phyloP scores from a whole-genome alignment of 2,888 invertebrate genomes.

The Agonum fuliginosum region DNA sequence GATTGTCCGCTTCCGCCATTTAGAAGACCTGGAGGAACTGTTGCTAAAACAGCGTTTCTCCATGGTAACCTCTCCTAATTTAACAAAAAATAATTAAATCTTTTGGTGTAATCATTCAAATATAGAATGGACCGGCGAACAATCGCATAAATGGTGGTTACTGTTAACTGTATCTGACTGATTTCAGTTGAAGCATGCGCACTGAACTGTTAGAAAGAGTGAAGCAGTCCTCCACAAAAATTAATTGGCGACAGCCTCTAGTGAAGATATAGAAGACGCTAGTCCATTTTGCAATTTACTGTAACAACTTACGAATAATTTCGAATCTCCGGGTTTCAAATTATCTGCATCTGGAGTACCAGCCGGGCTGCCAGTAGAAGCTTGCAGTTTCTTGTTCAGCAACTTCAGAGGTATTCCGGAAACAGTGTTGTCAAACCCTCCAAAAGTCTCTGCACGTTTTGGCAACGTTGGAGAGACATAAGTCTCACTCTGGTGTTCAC shows the following conservation, averaged over 20 bases:
- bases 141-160: too few relatives aligned
- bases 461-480: slow-evolving; percentile 92
- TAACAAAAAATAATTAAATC: too few relatives aligned
- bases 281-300: not conserved
- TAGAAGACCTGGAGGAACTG: slow-evolving; percentile 71
- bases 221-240: too few relatives aligned
- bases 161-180: too few relatives aligned
- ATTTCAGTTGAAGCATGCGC: too few relatives aligned
- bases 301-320: slow-evolving; percentile 71
- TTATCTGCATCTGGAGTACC: slow-evolving; percentile 71
- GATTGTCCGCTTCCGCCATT: slow-evolving; percentile 70
- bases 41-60: slow-evolving; percentile 74
- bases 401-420: slow-evolving; percentile 68
- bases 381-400: slow-evolving; percentile 69
- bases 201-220: too few relatives aligned
- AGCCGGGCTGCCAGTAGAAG: slow-evolving; percentile 68
- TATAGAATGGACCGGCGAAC: not conserved
- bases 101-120: not conserved
- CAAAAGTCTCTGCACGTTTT: slow-evolving; percentile 96
- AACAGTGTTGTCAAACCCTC: slow-evolving; percentile 87
- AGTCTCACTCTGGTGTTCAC: slow-evolving; percentile 91
- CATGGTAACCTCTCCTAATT: slow-evolving; percentile 73
- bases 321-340: slow-evolving; percentile 71
- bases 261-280: not conserved
- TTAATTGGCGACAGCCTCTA: too few relatives aligned